Base-by-base conservation (phyloP, 2,888 invertebrate species). In the Dascillus cervinus region DNA sequence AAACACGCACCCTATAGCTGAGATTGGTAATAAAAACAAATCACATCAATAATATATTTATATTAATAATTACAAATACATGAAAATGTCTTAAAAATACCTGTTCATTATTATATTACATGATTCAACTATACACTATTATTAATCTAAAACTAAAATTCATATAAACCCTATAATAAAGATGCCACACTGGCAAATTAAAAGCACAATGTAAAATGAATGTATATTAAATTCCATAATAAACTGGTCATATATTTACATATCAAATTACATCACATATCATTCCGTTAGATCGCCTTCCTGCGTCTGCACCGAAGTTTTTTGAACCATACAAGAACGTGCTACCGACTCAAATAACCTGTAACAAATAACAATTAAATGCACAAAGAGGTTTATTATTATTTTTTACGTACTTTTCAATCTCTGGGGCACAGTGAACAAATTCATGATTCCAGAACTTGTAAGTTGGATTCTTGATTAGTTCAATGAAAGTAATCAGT, bases 371-470 rank as follows among this genome's bases (percentile, higher is more conserved):
- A 41, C 13, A 19, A 10, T 33, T 13, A 8, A 20, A 11, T 15
- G 3, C 3, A n/a, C 6, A n/a, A 45, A 32, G 20, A 17, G 8
- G 8, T 17, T 17, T 17, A 22, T 22, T n/a, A 22, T n/a, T 22
- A 6, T 9, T 27, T 25, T 4, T 26, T 28, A 17, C 1, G 11
- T n/a, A 94, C 92, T 96, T 96, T 70, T 96, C 95, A 53, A 99
- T 97, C 70, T 99, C 98, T 1, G 97, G 95, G 11, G 98, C 97
- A 66, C 98, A 99, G 59, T 95, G 94, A 1, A 98, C 97, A 69
- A 99, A 99, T 58, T 98, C 96, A 58, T 98, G 97, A 44, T 84
- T 82, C 97, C 98, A 98, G 69, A 99, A 98, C 65, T 95, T 94
- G 72, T 96, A 98, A 12, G 83, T 81, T 3, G 94, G 95, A 70